Evolutionary conservation across 2,113 vertebrate species (phyloP).

Genomic region (Steatornis caripensis): DNA sequence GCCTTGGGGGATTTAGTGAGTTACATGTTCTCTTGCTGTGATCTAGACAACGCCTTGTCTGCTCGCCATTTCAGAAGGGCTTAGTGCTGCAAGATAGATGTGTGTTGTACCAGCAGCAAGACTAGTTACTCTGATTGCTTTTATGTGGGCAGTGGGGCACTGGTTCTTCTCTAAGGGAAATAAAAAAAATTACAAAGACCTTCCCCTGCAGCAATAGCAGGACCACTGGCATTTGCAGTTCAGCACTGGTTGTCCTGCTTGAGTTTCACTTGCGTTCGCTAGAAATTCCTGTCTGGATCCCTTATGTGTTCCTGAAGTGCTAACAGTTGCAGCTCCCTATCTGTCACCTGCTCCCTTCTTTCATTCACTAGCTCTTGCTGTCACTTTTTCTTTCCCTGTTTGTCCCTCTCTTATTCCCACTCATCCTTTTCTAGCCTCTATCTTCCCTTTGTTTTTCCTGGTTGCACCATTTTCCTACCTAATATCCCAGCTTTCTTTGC

Average conservation of each 20-base stretch:
- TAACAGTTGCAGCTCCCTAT: conserved; percentile 1
- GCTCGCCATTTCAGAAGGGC: not conserved
- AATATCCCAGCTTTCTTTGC: not conserved
- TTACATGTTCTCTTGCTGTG: not conserved
- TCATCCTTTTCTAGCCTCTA: not conserved
- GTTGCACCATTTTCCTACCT: not conserved
- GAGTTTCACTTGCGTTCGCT: conserved; percentile 5
- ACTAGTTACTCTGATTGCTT: not conserved
- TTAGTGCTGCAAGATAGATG: not conserved
- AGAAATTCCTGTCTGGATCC: conserved; percentile 11
- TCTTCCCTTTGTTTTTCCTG: not conserved
- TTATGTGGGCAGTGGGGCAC: not conserved
- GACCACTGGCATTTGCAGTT: conserved; percentile 2
- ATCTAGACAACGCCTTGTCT: not conserved
- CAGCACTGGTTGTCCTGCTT: not conserved
- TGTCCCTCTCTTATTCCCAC: not conserved
- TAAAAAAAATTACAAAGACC: not conserved
- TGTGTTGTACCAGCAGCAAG: not conserved
- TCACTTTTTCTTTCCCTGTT: not conserved
- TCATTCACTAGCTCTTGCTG: not conserved
- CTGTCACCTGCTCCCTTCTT: conserved; percentile 22
- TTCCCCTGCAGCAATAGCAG: not conserved
- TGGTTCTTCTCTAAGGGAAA: not conserved
- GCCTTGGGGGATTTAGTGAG: not conserved
- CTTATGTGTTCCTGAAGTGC: not conserved